A percentile compares a stretch with the other conserved stretches of the same genome.
These are phyloP conservation scores for Hyalella azteca DNA, from an alignment of 2,888 invertebrate species.

Conservation along the genomic window DNA sequence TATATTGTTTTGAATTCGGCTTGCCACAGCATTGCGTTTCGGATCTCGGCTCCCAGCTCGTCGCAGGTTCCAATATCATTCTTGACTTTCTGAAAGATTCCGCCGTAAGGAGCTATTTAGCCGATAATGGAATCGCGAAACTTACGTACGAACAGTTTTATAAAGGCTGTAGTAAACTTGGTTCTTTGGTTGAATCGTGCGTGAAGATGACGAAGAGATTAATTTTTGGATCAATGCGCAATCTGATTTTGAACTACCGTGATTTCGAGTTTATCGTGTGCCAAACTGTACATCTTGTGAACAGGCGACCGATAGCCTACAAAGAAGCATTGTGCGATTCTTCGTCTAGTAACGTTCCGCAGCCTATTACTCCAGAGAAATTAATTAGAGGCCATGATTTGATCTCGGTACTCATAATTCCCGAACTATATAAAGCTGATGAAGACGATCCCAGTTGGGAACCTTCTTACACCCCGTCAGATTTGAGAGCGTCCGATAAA, in stretches of 20 bases:
- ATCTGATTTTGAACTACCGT: not conserved
- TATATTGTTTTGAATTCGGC: not conserved
- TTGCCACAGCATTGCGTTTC: not conserved
- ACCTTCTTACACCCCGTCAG: not conserved
- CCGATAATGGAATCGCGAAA: not conserved
- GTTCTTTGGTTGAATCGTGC: not conserved
- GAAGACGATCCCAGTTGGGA: not conserved
- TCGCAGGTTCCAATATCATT: not conserved
- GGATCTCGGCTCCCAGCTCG: not conserved
- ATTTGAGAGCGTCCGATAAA: not conserved
- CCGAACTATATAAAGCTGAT: not conserved
- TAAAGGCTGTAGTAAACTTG: slow-evolving; percentile 2
- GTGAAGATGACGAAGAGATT: slow-evolving; percentile 1
- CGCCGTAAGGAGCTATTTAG: not conserved
- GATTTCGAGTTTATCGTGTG: slow-evolving; percentile 4
- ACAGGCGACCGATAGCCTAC: not conserved
- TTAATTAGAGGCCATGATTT: not conserved
- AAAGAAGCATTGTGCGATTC: not conserved
- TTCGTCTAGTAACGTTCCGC: not conserved
- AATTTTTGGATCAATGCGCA: not conserved
- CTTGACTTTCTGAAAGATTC: not conserved
- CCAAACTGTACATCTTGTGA: not conserved
- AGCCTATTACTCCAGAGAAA: not conserved
- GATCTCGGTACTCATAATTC: not conserved
- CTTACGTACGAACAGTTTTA: not conserved